phyloP scores from a whole-genome alignment of 1,140 invertebrate species.

The Papilio helenus region DNA sequence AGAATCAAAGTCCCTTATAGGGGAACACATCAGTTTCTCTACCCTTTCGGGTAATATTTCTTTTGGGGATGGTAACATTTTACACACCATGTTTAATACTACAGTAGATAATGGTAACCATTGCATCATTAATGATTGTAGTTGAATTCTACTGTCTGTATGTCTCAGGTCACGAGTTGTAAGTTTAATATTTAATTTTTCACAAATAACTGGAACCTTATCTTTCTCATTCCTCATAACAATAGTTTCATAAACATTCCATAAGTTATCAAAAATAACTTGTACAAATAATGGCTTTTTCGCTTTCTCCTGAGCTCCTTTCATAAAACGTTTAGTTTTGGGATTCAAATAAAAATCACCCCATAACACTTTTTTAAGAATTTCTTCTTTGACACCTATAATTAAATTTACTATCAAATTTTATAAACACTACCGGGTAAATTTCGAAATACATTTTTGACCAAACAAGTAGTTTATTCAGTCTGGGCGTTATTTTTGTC shows the following conservation, averaged over 20 bases:
- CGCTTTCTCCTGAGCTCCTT: conserved; percentile 96
- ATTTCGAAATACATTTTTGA: too few species aligned
- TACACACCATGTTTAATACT: conserved; percentile 91
- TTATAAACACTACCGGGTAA: neutral
- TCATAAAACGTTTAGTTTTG: conserved; percentile 93
- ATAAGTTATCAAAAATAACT: conserved; percentile 97
- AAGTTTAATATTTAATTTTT: conserved; percentile 92
- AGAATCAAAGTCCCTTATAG: conserved; percentile 86
- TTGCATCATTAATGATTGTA: conserved; percentile 92
- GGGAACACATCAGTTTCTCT: conserved; percentile 89
- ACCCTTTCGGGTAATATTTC: conserved; percentile 90
- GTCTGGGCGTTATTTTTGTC: too few species aligned
- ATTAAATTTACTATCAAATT: conserved; percentile 34
- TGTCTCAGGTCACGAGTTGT: conserved; percentile 90
- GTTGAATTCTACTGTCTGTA: conserved; percentile 89
- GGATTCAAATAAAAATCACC: conserved; percentile 97
- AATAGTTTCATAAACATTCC: conserved; percentile 95
- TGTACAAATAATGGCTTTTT: conserved; percentile 99
- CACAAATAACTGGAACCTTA: conserved; percentile 91
- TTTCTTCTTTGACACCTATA: conserved; percentile 82
- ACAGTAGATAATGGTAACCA: conserved; percentile 95
- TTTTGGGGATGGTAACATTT: conserved; percentile 91
- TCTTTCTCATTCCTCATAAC: conserved; percentile 91
- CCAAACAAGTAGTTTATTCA: too few species aligned
- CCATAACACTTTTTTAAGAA: conserved; percentile 94